Percentiles rank a stretch among this genome's conserved stretches.
These are phyloP conservation scores for Chroicocephalus ridibundus DNA, from an alignment of 2,113 vertebrate species.

Conservation along the genomic window DNA sequence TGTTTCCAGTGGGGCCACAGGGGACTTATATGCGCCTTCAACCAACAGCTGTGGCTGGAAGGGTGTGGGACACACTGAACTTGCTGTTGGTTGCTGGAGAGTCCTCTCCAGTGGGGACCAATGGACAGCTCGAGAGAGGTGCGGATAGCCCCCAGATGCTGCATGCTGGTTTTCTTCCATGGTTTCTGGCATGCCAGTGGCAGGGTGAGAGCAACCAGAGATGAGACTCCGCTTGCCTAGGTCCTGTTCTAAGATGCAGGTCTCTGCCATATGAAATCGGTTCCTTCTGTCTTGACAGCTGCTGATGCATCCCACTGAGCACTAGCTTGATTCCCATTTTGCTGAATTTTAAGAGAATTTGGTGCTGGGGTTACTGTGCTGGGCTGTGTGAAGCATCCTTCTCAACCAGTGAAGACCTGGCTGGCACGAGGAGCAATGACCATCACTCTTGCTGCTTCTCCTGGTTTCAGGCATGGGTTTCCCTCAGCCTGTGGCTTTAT, in stretches of 20 bases:
- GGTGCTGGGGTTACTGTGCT: neutral
- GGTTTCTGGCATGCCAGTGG: neutral
- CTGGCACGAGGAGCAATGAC: accelerated
- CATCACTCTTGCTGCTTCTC: neutral
- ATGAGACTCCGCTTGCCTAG: accelerated
- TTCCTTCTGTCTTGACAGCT: neutral
- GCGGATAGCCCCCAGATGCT: neutral
- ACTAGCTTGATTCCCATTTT: neutral
- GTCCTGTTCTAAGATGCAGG: neutral
- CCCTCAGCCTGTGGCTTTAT: neutral
- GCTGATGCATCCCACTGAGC: neutral
- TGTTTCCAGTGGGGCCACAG: neutral
- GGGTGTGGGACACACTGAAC: neutral
- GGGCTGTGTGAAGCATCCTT: neutral
- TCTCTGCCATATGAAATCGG: neutral
- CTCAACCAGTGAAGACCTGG: neutral
- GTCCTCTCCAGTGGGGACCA: neutral
- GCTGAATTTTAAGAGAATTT: neutral
- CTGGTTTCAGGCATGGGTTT: neutral
- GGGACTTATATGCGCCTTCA: accelerated
- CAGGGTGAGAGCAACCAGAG: neutral
- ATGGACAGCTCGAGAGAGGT: neutral
- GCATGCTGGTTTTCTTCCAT: neutral
- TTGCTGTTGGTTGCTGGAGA: neutral
- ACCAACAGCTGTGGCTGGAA: neutral